Evolutionary conservation across 53 echinoderm and acorn worm species (phyloP), one percentile per base, ranked within the genome.

Genomic region (Apostichopus leukothele): DNA sequence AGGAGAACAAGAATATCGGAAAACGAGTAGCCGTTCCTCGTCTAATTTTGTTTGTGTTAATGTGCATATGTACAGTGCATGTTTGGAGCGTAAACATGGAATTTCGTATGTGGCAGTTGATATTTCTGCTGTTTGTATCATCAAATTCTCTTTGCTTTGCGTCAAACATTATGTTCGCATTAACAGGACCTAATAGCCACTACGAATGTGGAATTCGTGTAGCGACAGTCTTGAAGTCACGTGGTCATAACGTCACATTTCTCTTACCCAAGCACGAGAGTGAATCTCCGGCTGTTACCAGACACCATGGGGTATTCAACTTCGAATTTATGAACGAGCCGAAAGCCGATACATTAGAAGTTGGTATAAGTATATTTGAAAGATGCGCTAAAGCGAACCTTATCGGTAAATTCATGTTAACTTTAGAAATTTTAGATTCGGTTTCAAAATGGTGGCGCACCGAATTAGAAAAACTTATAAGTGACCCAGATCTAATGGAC

Each of bases 241-340:
- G 76, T 66, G 91, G 91, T 18, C 91, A 91, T 25, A 89, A 91
- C 73, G 78, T 91, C 50, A 91, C 91, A 14, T 91, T 91, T 50
- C 85, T 91, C 25, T 18, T 91, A 39, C 89, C 89, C 76, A 76
- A 91, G 23, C 76, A 73, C 6, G 84, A 89, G 55, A 83, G 84
- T 0, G 73, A 89, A 23, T 73, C 89, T 23, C 67, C 85, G 16
- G 75, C 57, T 18, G 89, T 89, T 57, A 67, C 85, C 6, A 89
- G 76, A 20, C 88, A 51, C 26, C 16, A 76, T 1, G 18, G 76
- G 3, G 71, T 89, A 16, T 89, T 91, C 55, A 39, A 91, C 5
- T 91, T 91, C 66, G 89, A 84, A 23, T 27, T 84, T 60, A 84
- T 76, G 7, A 75, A 89, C 53, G 86, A 89, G 25, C 83, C 89